phyloP scores from a whole-genome alignment of 2,113 vertebrate species.

The Hyla sarda region DNA sequence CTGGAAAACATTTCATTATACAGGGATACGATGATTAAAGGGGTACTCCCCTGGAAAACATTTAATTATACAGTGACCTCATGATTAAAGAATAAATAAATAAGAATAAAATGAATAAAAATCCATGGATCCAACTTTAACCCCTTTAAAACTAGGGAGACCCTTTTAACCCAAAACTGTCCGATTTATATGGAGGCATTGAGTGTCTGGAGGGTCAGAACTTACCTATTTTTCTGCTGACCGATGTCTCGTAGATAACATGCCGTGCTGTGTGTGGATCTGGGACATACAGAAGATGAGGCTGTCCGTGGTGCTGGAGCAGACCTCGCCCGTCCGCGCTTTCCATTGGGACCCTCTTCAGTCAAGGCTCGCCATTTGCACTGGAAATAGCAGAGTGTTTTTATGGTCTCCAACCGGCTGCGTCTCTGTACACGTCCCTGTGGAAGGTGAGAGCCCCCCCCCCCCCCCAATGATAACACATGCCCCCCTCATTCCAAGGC shows the following conservation, averaged over 20 bases:
- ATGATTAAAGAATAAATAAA: too few species aligned
- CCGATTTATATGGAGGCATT: background rate
- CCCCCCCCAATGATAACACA: too few species aligned
- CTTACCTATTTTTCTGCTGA: background rate
- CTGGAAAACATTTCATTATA: too few species aligned
- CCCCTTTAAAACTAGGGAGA: too few species aligned
- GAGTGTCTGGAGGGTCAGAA: background rate
- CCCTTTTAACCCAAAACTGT: too few species aligned
- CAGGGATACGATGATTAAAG: too few species aligned
- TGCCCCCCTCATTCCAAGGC: too few species aligned
- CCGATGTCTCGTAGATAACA: slow-evolving; percentile 77
- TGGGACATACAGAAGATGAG: slow-evolving; percentile 90
- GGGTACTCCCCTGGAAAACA: too few species aligned
- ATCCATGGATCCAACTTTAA: too few species aligned
- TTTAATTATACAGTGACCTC: too few species aligned
- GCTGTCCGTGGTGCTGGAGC: slow-evolving; percentile 84
- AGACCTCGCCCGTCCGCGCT: slow-evolving; percentile 78
- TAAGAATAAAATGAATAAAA: too few species aligned
- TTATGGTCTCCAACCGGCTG: slow-evolving; percentile 91
- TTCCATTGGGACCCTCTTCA: slow-evolving; percentile 90
- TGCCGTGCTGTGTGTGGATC: slow-evolving; percentile 87
- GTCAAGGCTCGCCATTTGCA: slow-evolving; percentile 87
- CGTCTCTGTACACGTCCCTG: slow-evolving; percentile 82
- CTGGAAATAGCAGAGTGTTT: slow-evolving; percentile 81
- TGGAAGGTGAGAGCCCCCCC: slow-evolving; percentile 80